Evolutionary conservation across 2,888 invertebrate species (phyloP).

Genomic region (Acanthosepion esculentum): DNA sequence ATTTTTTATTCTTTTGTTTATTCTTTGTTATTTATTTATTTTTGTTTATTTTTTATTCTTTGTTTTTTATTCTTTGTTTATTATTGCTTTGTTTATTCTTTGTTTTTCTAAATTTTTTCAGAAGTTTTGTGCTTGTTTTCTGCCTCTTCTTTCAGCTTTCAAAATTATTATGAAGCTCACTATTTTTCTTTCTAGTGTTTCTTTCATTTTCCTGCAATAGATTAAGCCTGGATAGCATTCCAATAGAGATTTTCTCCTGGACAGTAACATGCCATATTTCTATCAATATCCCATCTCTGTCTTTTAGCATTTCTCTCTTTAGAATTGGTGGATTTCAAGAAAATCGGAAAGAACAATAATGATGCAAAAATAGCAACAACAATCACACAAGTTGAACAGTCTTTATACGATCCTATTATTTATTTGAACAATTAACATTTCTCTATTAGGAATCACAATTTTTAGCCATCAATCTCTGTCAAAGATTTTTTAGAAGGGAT

Average conservation of each 20-base stretch:
- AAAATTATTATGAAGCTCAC: no score
- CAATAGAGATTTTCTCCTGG: background rate
- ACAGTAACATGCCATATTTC: background rate
- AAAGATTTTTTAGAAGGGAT: background rate
- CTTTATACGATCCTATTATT: background rate
- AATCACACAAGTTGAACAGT: background rate
- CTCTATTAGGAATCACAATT: background rate
- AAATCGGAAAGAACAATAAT: background rate
- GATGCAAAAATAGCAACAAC: background rate
- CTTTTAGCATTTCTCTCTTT: background rate
- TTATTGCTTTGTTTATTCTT: no score
- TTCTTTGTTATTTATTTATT: no score
- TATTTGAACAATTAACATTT: conserved; percentile 4
- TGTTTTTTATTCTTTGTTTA: no score
- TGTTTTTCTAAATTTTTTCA: no score
- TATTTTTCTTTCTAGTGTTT: no score
- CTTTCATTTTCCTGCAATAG: background rate
- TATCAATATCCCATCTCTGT: background rate
- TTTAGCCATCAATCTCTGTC: background rate
- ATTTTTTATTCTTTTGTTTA: no score
- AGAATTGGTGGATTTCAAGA: background rate
- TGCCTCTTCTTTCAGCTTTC: no score
- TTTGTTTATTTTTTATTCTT: no score
- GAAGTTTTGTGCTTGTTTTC: no score
- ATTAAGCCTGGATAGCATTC: background rate